Percentiles rank a stretch among this genome's conserved stretches.
Conservation (phyloP, 1,140 invertebrate species). For the Tetragonula clypearis region DNA sequence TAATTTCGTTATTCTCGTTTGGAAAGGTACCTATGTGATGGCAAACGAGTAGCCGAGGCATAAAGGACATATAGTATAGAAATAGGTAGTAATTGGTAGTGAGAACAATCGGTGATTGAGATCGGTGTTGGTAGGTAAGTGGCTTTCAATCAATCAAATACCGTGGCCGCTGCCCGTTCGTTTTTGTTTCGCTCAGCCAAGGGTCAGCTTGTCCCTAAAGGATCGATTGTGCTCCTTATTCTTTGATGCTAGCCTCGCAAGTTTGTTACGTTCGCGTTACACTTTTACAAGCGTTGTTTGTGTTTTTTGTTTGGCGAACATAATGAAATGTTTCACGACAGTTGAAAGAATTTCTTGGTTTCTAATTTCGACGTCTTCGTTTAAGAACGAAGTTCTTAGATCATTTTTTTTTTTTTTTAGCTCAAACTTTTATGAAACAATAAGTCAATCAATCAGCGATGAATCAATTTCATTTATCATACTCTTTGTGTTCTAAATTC, state of each 20-base stretch:
- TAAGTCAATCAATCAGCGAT: too few relatives aligned
- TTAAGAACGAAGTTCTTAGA: too few relatives aligned
- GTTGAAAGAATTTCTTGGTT: too few relatives aligned
- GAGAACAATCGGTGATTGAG: slow-evolving; percentile 26
- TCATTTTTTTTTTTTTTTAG: too few relatives aligned
- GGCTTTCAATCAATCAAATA: slow-evolving; percentile 18
- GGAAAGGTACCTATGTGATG: not conserved
- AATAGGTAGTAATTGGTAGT: slow-evolving; percentile 5
- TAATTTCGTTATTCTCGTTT: slow-evolving; percentile 27
- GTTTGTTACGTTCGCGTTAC: not conserved
- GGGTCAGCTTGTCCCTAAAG: not conserved
- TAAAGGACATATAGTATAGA: not conserved
- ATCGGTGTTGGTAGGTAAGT: not conserved
- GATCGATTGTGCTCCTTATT: not conserved
- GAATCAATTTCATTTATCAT: too few relatives aligned
- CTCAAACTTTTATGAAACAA: too few relatives aligned
- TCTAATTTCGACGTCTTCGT: too few relatives aligned
- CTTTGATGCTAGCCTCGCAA: not conserved
- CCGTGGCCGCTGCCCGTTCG: not conserved
- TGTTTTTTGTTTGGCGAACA: not conserved
- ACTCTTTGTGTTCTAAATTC: too few relatives aligned
- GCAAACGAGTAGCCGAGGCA: not conserved
- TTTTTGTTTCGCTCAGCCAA: not conserved
- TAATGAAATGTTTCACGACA: too few relatives aligned
- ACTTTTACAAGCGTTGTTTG: not conserved